These are phyloP conservation scores for Brachionus rotundiformis DNA, from an alignment of 1,140 invertebrate genomes.

Conservation along the genomic window DNA sequence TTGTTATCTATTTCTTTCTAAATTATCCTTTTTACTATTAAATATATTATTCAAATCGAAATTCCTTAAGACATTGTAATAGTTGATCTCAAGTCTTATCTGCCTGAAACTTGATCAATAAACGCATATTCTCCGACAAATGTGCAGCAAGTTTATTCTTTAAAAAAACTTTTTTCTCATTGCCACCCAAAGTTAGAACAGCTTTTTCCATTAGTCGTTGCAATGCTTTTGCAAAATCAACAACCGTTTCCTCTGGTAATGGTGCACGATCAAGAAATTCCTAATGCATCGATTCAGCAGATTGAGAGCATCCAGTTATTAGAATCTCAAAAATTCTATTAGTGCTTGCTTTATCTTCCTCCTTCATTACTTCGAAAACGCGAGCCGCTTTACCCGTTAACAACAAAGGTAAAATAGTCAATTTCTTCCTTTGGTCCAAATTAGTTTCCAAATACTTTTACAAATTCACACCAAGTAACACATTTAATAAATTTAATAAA, in stretches of 20 bases:
- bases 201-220: conserved; percentile 13
- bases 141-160: not conserved
- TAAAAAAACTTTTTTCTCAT: not conserved
- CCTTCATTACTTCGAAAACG: not conserved
- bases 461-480: no score
- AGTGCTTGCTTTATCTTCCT: not conserved
- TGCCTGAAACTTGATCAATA: not conserved
- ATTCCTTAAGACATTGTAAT: no score
- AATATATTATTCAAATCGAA: no score
- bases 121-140: not conserved
- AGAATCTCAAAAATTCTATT: not conserved
- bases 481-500: no score
- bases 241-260: not conserved
- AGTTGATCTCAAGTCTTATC: not conserved
- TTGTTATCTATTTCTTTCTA: no score
- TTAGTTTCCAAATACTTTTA: no score
- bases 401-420: not conserved
- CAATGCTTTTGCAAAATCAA: not conserved
- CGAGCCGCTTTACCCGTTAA: not conserved
- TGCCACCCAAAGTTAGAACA: not conserved
- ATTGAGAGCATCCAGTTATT: not conserved
- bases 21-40: no score
- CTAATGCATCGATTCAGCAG: not conserved
- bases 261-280: not conserved
- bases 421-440: not conserved